Percentiles rank a stretch among this genome's conserved stretches.
These are phyloP conservation scores for Regulus satrapa DNA, from an alignment of 2,113 vertebrate genomes.

Conservation along the genomic window DNA sequence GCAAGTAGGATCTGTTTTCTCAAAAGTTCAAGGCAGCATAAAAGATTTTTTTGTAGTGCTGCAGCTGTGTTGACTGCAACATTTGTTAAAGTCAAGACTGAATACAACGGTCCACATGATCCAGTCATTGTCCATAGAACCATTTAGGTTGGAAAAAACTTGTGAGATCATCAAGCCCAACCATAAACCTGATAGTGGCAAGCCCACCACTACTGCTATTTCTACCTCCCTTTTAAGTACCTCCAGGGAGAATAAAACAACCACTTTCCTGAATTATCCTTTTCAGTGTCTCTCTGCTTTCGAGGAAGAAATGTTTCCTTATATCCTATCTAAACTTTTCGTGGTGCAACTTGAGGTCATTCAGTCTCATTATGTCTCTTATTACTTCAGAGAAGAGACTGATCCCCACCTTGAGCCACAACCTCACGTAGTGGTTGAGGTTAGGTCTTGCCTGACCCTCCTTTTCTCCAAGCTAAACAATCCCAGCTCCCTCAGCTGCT, in stretches of 20 bases:
- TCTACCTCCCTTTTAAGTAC: not conserved
- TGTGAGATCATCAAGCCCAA: not conserved
- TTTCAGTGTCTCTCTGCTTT: not conserved
- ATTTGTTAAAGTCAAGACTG: not conserved
- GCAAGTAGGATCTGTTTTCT: not conserved
- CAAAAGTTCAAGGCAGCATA: not conserved
- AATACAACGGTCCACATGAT: not conserved
- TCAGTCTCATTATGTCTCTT: not conserved
- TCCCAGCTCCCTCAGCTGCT: not conserved
- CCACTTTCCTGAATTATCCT: not conserved
- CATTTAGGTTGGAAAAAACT: not conserved
- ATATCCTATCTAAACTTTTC: not conserved
- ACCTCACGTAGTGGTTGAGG: not conserved
- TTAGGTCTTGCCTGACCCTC: not conserved
- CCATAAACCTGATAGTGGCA: not conserved
- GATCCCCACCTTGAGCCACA: not conserved
- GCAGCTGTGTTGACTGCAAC: not conserved
- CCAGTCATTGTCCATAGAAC: not conserved
- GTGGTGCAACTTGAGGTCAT: fast-evolving
- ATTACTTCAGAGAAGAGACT: not conserved
- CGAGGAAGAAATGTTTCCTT: not conserved
- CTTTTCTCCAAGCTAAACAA: not conserved
- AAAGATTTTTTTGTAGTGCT: not conserved
- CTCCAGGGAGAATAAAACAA: not conserved
- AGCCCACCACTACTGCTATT: fast-evolving